Conservation (phyloP, 2,888 invertebrate species). For the Eristalis pertinax region DNA sequence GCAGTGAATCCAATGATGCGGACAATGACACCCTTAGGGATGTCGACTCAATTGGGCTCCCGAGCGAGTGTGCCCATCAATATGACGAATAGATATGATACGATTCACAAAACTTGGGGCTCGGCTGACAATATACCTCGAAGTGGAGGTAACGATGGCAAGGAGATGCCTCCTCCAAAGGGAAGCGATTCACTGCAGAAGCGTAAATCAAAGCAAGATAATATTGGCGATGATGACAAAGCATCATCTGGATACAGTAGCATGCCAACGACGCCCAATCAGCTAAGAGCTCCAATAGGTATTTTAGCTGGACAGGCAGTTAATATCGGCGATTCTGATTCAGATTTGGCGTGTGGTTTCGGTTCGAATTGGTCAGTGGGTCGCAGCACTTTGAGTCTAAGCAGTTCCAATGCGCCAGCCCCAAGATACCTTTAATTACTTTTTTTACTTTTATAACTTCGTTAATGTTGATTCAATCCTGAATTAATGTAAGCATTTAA, state of each 20-base stretch:
- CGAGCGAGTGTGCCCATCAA: conserved; percentile 78
- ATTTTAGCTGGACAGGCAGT: conserved; percentile 72
- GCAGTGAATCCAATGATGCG: conserved; percentile 78
- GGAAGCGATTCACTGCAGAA: conserved; percentile 86
- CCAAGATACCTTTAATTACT: conserved; percentile 66
- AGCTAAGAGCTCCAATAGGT: conserved; percentile 81
- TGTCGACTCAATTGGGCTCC: conserved; percentile 76
- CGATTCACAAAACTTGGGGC: conserved; percentile 93
- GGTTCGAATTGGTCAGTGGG: conserved; percentile 86
- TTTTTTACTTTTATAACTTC: background rate
- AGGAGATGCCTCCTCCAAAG: conserved; percentile 89
- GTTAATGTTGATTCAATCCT: background rate
- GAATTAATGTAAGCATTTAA: background rate
- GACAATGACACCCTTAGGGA: conserved; percentile 76
- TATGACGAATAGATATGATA: conserved; percentile 83
- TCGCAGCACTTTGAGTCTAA: conserved; percentile 70
- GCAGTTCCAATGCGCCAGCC: conserved; percentile 69
- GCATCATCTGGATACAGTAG: conserved; percentile 82
- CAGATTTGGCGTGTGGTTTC: conserved; percentile 94
- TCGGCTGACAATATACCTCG: conserved; percentile 93
- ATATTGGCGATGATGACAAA: conserved; percentile 77
- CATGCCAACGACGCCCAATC: conserved; percentile 88
- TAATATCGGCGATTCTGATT: conserved; percentile 87
- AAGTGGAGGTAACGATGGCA: conserved; percentile 78
- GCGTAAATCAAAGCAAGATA: conserved; percentile 84